A percentile compares a stretch with the other conserved stretches of the same genome.
phyloP scores from a whole-genome alignment of 2,888 invertebrate species.

The Eilema sororculum region DNA sequence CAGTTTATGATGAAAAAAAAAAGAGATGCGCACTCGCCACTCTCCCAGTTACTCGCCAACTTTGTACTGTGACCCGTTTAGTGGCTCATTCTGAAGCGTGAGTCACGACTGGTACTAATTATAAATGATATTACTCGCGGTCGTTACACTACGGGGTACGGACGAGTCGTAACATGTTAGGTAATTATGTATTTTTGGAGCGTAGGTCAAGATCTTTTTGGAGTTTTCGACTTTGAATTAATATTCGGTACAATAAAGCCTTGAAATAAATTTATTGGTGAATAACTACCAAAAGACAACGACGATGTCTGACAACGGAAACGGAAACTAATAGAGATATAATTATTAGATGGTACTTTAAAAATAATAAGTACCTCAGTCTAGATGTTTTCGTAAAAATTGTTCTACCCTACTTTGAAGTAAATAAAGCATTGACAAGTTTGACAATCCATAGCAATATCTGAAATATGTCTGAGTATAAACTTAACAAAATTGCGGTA shows the following conservation, averaged over 20 bases:
- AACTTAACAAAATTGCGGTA: not conserved
- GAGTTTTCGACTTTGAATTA: slow-evolving; percentile 18
- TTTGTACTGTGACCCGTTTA: slow-evolving; percentile 57
- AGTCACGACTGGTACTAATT: slow-evolving; percentile 60
- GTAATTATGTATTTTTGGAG: slow-evolving; percentile 62
- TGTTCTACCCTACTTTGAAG: not conserved
- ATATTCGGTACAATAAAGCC: not conserved
- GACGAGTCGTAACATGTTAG: slow-evolving; percentile 56
- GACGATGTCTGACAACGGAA: not conserved
- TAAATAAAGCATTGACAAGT: not conserved
- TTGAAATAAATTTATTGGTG: not conserved
- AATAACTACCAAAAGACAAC: not conserved
- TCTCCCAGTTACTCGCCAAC: slow-evolving; percentile 2
- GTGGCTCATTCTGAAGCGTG: slow-evolving; percentile 56
- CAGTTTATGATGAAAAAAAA: not conserved
- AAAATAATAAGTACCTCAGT: not conserved
- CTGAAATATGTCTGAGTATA: not conserved
- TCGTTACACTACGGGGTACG: slow-evolving; percentile 57
- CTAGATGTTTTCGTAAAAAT: too few species aligned
- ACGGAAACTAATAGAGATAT: not conserved
- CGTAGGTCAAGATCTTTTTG: slow-evolving; percentile 71
- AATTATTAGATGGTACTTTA: not conserved
- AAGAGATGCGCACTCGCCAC: slow-evolving; percentile 13
- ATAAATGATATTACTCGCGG: slow-evolving; percentile 62
- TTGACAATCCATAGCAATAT: not conserved